A percentile compares a stretch with the other conserved stretches of the same genome.
Conservation (phyloP, 2,888 invertebrate genomes). For the Plagiodera versicolora region DNA sequence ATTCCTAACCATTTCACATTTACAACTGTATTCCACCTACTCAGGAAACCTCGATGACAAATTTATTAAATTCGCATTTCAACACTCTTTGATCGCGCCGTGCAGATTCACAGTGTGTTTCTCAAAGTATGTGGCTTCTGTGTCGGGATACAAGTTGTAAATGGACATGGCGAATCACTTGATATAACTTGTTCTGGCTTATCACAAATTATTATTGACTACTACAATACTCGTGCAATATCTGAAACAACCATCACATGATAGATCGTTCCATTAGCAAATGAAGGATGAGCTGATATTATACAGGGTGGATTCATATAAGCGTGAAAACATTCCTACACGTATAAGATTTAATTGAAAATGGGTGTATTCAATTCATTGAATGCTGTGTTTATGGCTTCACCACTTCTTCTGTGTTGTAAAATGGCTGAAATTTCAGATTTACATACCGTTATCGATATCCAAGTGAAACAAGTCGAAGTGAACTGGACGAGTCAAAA, state of each 20-base stretch:
- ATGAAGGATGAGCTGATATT: not conserved
- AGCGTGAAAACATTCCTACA: too few species aligned
- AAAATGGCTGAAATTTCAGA: not conserved
- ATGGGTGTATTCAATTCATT: too few species aligned
- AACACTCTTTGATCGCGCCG: conserved; percentile 1
- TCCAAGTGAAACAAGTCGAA: not conserved
- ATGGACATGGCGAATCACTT: conserved; percentile 20
- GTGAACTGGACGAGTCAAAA: not conserved
- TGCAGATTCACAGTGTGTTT: conserved; percentile 7
- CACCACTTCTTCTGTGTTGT: not conserved
- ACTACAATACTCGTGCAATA: conserved; percentile 15
- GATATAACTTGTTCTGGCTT: conserved; percentile 38
- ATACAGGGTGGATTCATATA: not conserved
- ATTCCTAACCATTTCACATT: not conserved
- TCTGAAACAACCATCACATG: not conserved
- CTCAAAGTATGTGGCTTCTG: conserved; percentile 13
- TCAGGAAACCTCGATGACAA: not conserved
- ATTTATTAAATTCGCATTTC: not conserved
- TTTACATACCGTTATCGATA: not conserved
- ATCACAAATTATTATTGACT: conserved; percentile 38
- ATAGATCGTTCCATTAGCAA: not conserved
- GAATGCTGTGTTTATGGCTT: not conserved
- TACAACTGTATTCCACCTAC: not conserved
- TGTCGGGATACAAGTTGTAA: conserved; percentile 3
- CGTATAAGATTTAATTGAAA: too few species aligned